Base-by-base conservation (phyloP, 30 jellyfish, hydroid and myxozoan species). In the Morbakka virulenta region DNA sequence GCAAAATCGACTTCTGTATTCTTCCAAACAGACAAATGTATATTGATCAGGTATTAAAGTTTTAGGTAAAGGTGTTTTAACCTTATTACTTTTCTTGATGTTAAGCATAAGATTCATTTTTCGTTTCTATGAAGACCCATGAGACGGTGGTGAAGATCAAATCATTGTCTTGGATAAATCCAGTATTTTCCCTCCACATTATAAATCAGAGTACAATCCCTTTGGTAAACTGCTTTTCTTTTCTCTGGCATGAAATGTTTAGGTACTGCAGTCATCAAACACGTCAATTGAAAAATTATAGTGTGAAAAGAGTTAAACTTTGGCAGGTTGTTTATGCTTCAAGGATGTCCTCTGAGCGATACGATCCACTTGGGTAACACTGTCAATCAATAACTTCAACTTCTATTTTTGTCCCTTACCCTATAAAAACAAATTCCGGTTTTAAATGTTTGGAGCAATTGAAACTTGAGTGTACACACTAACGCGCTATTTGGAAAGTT, bases 111-210 rank as follows among this genome's bases (percentile, higher is more conserved):
- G 75, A 69, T 57, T 53, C 95, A 74, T 83, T 67, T 83, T 91
- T 24, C 11, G 17, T 83, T 67, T 51, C 89, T 26, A 52, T 73
- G 72, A 21, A 29, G 23, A 2, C 69, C 50, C 35, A 71, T 82
- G 50, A 82, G 64, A 2, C 12, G 74, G 50, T 0, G 28, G 32
- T 82, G 94, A 67, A 20, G 25, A 41, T 82, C 67, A 23, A 87
- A 66, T 84, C 79, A 67, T 85, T 85, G 25, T 33, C 47, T 64
- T 67, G 83, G 31, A 87, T 71, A 63, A 26, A 72, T 50, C 95
- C 89, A 34, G 94, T 79, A 23, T 78, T 62, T 21, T 84, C 96
- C 50, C 96, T 89, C 14, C 96, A 89, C 23, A 87, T 87, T 1
- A 71, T 32, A 29, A n/a, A 87, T 95, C 21, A 28, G 35, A 63